Evolutionary conservation across 2,888 invertebrate genomes (phyloP).

Genomic region (Meteorus colon): DNA sequence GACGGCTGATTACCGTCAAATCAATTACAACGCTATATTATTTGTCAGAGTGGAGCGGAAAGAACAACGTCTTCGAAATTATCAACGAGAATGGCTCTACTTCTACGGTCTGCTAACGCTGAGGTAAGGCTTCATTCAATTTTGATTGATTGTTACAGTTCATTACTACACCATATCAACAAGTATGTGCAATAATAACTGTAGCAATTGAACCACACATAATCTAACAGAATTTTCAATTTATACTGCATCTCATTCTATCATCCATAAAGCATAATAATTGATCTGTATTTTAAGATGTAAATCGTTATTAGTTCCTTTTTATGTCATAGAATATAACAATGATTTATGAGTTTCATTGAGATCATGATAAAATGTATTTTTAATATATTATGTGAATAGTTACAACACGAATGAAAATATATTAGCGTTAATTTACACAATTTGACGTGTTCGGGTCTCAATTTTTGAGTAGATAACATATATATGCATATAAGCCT

Average conservation of each 20-base stretch:
- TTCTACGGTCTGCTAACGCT: conserved; percentile 55
- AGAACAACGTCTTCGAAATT: conserved; percentile 2
- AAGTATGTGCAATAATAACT: not conserved
- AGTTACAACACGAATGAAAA: not conserved
- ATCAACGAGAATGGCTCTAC: conserved; percentile 57
- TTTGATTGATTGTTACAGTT: not conserved
- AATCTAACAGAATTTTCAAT: not conserved
- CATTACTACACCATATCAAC: not conserved
- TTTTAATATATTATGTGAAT: not conserved
- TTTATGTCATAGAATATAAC: too few species aligned
- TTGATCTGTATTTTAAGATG: too few species aligned
- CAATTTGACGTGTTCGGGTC: not conserved
- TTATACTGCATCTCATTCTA: too few species aligned
- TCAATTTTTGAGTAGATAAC: not conserved
- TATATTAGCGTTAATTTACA: not conserved
- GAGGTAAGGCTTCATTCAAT: conserved; percentile 55
- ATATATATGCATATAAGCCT: not conserved
- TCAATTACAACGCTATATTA: conserved; percentile 22
- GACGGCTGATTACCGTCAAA: not conserved
- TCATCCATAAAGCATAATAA: too few species aligned
- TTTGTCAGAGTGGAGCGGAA: conserved; percentile 6
- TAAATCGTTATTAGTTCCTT: too few species aligned
- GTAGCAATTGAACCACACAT: not conserved
- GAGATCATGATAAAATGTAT: not conserved
- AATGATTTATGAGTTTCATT: not conserved